Percentiles rank a stretch among this genome's conserved stretches.
Evolutionary conservation across 2,113 vertebrate genomes (phyloP).

Genomic region (Plecturocebus donacophilus): DNA sequence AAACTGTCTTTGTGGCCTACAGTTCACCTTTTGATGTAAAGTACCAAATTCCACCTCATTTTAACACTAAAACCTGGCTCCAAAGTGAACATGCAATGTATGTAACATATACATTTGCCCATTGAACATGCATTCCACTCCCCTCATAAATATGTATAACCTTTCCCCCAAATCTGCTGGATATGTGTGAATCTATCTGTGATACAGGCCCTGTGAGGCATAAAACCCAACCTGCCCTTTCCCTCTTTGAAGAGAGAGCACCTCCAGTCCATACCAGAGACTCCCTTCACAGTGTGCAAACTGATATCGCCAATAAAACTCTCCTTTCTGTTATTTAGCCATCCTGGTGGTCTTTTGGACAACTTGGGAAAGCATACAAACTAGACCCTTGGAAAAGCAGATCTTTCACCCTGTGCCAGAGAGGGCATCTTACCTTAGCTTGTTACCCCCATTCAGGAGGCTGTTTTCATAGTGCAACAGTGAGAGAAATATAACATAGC

Average conservation of each 20-base stretch:
- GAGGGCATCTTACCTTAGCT: conserved; percentile 84
- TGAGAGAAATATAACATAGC: no score
- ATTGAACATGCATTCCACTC: background rate
- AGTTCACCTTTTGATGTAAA: background rate
- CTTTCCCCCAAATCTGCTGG: background rate
- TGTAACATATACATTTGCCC: background rate
- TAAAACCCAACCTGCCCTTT: background rate
- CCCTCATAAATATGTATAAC: background rate
- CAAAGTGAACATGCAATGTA: background rate
- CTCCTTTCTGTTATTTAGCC: background rate
- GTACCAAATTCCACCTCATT: background rate
- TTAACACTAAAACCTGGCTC: background rate
- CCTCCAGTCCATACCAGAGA: background rate
- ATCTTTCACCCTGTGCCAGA: background rate
- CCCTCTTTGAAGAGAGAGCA: background rate
- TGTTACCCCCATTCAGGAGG: conserved; percentile 91
- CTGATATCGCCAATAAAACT: background rate
- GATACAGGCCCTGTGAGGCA: background rate
- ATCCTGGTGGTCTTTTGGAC: background rate
- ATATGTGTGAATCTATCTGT: background rate
- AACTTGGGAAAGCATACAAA: background rate
- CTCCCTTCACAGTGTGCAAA: background rate
- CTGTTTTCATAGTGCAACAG: conserved; percentile 86
- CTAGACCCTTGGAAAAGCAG: background rate
- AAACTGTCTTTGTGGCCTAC: background rate